Base-by-base conservation (phyloP, 2,888 invertebrate species). In the Parnassius glacialis region DNA sequence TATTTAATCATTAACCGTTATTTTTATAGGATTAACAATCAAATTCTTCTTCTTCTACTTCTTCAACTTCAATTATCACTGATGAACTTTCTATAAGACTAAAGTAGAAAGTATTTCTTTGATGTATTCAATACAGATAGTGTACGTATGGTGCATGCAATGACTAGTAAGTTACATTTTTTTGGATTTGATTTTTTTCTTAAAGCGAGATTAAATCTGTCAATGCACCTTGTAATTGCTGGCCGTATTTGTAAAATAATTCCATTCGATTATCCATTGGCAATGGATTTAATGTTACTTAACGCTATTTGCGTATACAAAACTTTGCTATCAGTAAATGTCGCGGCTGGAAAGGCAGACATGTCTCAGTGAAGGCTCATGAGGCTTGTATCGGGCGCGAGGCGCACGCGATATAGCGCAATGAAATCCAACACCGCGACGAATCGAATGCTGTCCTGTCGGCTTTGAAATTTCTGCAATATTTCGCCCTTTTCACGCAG, bases 401-500 rank as follows among this genome's bases (percentile, higher is more conserved):
- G 74, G 74, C 74, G 76, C 75, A 68, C 77, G 79, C 78, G 80
- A 84, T 83, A 85, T 79, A 82, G 79, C 85, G 86, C 90, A 90
- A 90, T 91, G 90, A 90, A 90, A 91, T 82, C 84, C 86, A 79
- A 90, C 86, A 90, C 90, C 90, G 81, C 81, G 85, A 86, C 90
- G 85, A 90, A 90, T 90, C 88, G 90, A 89, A 88, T 86, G 85
- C 85, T 85, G 87, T 86, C 87, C 88, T 89, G 90, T 90, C 90
- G 83, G 84, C 74, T 85, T 89, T 84, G 88, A 87, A 87, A 89
- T 90, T 90, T 87, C 84, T 89, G 88, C 90, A 88, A 91, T 91
- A 90, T 90, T 90, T 90, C 83, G 90, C 88, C 87, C 88, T 90
- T 89, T 90, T 90, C 90, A 88, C 87, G 84, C 86, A 87, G 88